phyloP scores from a whole-genome alignment of 2,797 vertebrate genomes.

The Acanthurus tractus region DNA sequence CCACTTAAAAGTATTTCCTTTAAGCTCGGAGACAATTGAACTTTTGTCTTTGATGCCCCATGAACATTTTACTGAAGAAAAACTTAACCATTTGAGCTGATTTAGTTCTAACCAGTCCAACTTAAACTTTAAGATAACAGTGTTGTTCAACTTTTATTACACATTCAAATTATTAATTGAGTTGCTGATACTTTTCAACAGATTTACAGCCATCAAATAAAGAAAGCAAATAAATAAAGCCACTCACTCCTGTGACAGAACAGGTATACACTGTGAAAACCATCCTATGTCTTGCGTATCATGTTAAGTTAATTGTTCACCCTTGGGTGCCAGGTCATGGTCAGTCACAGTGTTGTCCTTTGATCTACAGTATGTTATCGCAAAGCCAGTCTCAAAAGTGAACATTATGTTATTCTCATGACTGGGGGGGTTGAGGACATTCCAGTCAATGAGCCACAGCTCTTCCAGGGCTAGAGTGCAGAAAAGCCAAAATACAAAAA shows the following conservation, averaged over 20 bases:
- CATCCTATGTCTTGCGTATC: conserved; percentile 29
- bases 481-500: neutral
- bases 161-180: no score
- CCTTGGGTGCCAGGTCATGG: conserved; percentile 42
- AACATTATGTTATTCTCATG: conserved; percentile 10
- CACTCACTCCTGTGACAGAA: conserved; percentile 23
- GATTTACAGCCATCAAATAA: neutral
- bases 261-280: conserved; percentile 16
- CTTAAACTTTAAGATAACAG: neutral
- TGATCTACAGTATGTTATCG: conserved; percentile 38
- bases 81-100: no score
- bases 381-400: conserved; percentile 7
- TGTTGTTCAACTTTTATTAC: no score
- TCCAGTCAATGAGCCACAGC: neutral
- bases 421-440: neutral
- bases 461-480: neutral
- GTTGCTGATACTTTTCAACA: neutral
- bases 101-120: neutral
- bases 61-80: neutral
- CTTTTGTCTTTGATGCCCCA: neutral
- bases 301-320: conserved; percentile 37
- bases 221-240: neutral
- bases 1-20: neutral
- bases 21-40: neutral
- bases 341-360: conserved; percentile 35